A percentile compares a stretch with the other conserved stretches of the same genome.
Evolutionary conservation across 2,797 vertebrate genomes (phyloP).

Genomic region (Apogon hyalosoma): DNA sequence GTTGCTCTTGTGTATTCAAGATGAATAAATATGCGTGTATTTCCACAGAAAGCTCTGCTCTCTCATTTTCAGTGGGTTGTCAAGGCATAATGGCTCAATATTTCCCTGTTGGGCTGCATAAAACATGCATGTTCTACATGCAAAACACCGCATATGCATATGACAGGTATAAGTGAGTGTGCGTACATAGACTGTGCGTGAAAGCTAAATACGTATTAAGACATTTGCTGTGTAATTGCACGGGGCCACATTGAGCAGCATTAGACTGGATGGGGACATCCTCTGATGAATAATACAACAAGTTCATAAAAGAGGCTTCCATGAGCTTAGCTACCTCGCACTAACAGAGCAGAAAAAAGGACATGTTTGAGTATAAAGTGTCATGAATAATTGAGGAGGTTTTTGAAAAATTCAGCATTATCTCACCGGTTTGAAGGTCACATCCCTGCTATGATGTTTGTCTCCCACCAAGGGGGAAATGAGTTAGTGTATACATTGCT

Average conservation of each 20-base stretch:
- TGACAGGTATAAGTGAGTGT: background rate
- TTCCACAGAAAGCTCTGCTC: slow-evolving; percentile 10
- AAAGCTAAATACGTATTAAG: slow-evolving; percentile 52
- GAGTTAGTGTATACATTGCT: slow-evolving; percentile 75
- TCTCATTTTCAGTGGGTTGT: slow-evolving; percentile 38
- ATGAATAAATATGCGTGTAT: slow-evolving; percentile 26
- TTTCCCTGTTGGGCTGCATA: slow-evolving; percentile 23
- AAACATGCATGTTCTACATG: slow-evolving; percentile 12
- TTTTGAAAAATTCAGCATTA: slow-evolving; percentile 92
- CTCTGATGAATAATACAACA: slow-evolving; percentile 93
- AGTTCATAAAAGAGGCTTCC: slow-evolving; percentile 87
- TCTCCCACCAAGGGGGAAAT: slow-evolving; percentile 85
- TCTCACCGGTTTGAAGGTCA: slow-evolving; percentile 90
- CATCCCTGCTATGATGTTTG: slow-evolving; percentile 80
- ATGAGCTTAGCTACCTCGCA: slow-evolving; percentile 78
- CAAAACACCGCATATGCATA: slow-evolving; percentile 18
- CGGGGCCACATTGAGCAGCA: slow-evolving; percentile 49
- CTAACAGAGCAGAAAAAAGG: slow-evolving; percentile 61
- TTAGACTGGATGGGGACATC: slow-evolving; percentile 78
- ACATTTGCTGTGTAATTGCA: slow-evolving; percentile 73
- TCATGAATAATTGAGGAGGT: slow-evolving; percentile 95
- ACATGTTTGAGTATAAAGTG: slow-evolving; percentile 90
- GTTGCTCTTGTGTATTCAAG: slow-evolving; percentile 37
- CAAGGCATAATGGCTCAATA: slow-evolving; percentile 35
- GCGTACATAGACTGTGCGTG: slow-evolving; percentile 11